Conservation (phyloP, 1,140 invertebrate genomes). For the Schmidtea mediterranea region DNA sequence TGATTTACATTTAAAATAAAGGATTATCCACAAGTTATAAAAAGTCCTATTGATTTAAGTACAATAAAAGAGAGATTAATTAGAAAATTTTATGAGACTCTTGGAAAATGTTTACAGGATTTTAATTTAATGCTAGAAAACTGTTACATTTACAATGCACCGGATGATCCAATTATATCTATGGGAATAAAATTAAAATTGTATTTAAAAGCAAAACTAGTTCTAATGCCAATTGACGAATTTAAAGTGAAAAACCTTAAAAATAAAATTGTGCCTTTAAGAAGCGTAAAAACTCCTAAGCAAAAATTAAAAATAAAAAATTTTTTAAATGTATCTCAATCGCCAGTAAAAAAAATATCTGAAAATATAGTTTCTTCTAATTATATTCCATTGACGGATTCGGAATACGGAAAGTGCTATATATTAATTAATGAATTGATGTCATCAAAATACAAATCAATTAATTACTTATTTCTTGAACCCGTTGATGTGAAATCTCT, state of each 20-base stretch:
- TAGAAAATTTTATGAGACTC: slow-evolving; percentile 78
- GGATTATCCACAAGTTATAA: slow-evolving; percentile 95
- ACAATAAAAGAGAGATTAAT: slow-evolving; percentile 91
- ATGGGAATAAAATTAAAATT: slow-evolving; percentile 1
- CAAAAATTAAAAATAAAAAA: no score
- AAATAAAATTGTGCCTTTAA: no score
- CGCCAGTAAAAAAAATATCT: no score
- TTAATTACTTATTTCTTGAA: slow-evolving; percentile 97
- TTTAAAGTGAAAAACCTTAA: no score
- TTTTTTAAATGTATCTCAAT: no score
- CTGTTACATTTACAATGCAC: slow-evolving; percentile 95
- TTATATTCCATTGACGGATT: no score
- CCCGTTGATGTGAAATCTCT: slow-evolving; percentile 79
- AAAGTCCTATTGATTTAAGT: slow-evolving; percentile 74
- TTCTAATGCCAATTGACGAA: background rate
- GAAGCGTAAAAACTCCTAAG: no score
- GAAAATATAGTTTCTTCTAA: no score
- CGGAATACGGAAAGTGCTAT: slow-evolving; percentile 43
- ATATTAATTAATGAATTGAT: slow-evolving; percentile 79
- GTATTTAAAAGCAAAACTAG: background rate
- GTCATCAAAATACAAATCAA: slow-evolving; percentile 75
- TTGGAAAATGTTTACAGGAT: slow-evolving; percentile 83
- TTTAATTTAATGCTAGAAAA: slow-evolving; percentile 97
- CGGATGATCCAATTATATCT: slow-evolving; percentile 39
- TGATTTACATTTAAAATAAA: slow-evolving; percentile 23